Evolutionary conservation across 2,113 vertebrate species (phyloP).

Genomic region (Malurus elegans): DNA sequence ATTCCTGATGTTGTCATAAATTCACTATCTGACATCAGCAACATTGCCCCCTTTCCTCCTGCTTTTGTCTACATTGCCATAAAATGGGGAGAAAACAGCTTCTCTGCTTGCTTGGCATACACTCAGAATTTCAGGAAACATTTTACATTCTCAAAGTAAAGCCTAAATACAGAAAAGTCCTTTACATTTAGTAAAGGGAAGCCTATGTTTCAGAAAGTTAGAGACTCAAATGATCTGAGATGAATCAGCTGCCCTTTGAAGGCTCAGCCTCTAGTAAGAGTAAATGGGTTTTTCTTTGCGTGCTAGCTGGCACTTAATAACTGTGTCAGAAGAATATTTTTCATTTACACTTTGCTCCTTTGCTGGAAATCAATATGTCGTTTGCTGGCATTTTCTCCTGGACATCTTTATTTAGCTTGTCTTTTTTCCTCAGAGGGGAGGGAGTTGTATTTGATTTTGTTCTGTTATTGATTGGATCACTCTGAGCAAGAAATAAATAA

Average conservation of each 20-base stretch:
- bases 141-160: conserved; percentile 5
- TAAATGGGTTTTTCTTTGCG: conserved; percentile 37
- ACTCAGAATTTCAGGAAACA: background rate
- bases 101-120: background rate
- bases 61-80: background rate
- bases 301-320: conserved; percentile 64
- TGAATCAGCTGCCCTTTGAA: conserved; percentile 26
- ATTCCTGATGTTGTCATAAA: background rate
- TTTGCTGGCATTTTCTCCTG: conserved; percentile 61
- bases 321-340: conserved; percentile 72
- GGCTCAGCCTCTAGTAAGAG: conserved; percentile 14
- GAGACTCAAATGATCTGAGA: background rate
- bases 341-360: conserved; percentile 71
- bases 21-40: background rate
- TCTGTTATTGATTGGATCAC: conserved; percentile 71
- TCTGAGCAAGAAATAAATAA: conserved; percentile 74
- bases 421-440: conserved; percentile 52
- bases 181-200: background rate
- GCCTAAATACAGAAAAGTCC: background rate
- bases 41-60: background rate
- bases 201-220: background rate
- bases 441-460: conserved; percentile 67
- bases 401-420: conserved; percentile 74
- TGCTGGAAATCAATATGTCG: conserved; percentile 74
- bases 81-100: background rate